Evolutionary conservation across 2,797 vertebrate genomes (phyloP).

Genomic region (Setipinna tenuifilis): DNA sequence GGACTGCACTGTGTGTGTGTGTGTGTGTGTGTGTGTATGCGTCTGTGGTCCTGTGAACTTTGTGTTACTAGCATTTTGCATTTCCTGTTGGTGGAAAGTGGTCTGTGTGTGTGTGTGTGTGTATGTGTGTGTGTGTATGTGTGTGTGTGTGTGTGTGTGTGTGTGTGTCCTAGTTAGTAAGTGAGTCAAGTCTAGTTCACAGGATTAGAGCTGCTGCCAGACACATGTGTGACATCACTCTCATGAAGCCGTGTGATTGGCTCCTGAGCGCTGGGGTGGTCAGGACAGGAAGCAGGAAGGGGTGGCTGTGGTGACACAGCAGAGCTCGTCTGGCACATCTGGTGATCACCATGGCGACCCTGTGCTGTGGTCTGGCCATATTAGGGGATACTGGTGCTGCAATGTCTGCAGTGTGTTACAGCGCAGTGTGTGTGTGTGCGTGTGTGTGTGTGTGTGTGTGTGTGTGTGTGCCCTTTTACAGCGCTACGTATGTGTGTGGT

Average conservation of each 20-base stretch:
- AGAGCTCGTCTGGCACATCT: neutral
- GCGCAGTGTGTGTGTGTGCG: no score
- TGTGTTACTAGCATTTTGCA: no score
- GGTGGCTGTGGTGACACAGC: neutral
- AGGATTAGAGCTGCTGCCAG: neutral
- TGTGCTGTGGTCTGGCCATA: neutral
- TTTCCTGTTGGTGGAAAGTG: neutral
- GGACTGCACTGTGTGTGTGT: neutral
- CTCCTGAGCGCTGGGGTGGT: neutral
- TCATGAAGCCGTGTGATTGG: neutral
- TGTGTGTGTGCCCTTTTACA: constrained; percentile 2
- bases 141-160: neutral
- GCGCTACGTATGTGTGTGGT: neutral
- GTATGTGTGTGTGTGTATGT: neutral
- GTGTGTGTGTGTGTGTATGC: neutral
- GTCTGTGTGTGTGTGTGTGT: constrained; percentile 1
- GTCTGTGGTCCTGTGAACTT: neutral
- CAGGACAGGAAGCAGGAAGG: neutral
- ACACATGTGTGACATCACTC: neutral
- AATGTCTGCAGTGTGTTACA: no score
- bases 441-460: neutral
- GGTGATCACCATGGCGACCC: neutral
- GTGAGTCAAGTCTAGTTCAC: neutral
- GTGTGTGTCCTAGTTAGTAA: neutral
- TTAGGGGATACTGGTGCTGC: neutral